phyloP scores from a whole-genome alignment of 2,113 vertebrate genomes.

The Brachypodius melanocephalos region DNA sequence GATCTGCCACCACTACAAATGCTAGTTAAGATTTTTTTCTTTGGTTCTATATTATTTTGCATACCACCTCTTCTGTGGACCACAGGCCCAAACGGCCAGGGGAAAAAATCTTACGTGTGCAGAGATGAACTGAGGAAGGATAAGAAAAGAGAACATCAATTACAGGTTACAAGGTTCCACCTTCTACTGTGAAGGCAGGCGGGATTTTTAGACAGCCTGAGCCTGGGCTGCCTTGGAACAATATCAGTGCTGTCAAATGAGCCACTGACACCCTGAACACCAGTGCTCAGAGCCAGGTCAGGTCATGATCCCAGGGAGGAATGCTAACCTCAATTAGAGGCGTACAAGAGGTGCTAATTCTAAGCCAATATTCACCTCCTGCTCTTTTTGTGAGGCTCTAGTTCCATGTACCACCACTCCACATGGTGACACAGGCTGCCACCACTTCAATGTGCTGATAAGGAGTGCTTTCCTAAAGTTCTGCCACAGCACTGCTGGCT shows the following conservation, averaged over 20 bases:
- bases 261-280: not conserved
- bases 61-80: not conserved
- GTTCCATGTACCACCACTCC: not conserved
- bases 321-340: not conserved
- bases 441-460: not conserved
- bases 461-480: not conserved
- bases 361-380: not conserved
- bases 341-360: not conserved
- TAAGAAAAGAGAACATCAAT: not conserved
- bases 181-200: not conserved
- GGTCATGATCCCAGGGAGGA: not conserved
- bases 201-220: not conserved
- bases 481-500: not conserved
- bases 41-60: not conserved
- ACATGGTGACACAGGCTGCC: not conserved
- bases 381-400: not conserved
- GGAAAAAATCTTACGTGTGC: not conserved
- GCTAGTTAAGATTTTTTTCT: not conserved
- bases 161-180: not conserved
- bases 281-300: not conserved
- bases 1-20: accelerated
- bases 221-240: not conserved
- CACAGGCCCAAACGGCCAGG: not conserved
- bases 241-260: not conserved
- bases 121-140: not conserved